Base-by-base conservation (phyloP, 2,888 invertebrate species). In the Caenorhabditis doughertyi region DNA sequence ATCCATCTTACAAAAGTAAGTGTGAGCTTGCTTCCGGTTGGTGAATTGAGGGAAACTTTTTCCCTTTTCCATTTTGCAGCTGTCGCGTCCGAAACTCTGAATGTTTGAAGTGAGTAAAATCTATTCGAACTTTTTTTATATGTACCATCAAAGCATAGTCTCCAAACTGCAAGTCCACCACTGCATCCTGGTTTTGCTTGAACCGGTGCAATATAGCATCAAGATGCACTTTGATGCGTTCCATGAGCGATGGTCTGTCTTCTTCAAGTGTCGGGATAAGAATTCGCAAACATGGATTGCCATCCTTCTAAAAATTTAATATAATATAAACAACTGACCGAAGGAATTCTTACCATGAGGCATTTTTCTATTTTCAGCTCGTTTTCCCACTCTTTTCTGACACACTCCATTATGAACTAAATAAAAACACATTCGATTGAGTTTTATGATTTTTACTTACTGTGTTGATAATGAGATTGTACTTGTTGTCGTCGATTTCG, bases 101-200 rank as follows among this genome's bases (percentile, higher is more conserved):
- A 42, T 16, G 27, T 9, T n/a, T n/a, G n/a, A 39, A 25, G 7
- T 25, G 16, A 60, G 13, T 0, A 23, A 0, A 13, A 39, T 5
- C 11, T 27, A 7, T 4, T n/a, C 1, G 11, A 29, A 9, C 9
- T 8, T 25, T 13, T 27, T 7, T 47, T 47, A n/a, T n/a, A n/a
- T n/a, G n/a, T n/a, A 64, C 65, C 65, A 65, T 32, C 16, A 65
- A 32, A 11, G 65, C 65, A 11, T 65, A 65, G n/a, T 65, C 65
- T 25, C 65, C 65, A 11, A 35, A 32, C 0, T 51, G 27, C 3
- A 21, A 5, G 16, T 65, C 65, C 7, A 13, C n/a, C 16, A 47
- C 44, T 18, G 29, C 9, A 9, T 42, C 42, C 27, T 42, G 60
- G 13, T 39, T 29, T 39, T 39, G 18, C 39, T 39, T 39, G 7